Percentiles rank a stretch among this genome's conserved stretches.
phyloP scores from a whole-genome alignment of 2,797 vertebrate species.

The Protonibea diacanthus region DNA sequence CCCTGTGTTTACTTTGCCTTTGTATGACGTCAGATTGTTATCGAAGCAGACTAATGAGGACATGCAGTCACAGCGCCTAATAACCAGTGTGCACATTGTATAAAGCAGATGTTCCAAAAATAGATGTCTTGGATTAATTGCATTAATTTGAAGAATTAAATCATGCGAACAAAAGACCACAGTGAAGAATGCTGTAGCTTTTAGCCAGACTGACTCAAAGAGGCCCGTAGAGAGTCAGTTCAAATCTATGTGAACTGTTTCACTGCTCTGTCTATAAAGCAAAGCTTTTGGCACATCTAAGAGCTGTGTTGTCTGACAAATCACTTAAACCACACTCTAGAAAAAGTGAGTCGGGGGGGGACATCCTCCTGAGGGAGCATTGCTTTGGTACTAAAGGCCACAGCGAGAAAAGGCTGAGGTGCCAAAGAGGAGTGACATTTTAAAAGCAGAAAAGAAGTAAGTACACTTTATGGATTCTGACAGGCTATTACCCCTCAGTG shows the following conservation, averaged over 20 bases:
- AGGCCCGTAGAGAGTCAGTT: constrained; percentile 50
- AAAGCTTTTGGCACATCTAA: constrained; percentile 82
- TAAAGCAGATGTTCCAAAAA: constrained; percentile 68
- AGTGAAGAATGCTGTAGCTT: constrained; percentile 54
- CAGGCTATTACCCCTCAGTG: constrained; percentile 31
- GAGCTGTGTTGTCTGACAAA: constrained; percentile 74
- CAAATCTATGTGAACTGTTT: constrained; percentile 50
- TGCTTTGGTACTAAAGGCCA: constrained; percentile 49
- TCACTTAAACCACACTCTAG: constrained; percentile 64
- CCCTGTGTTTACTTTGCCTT: constrained; percentile 31
- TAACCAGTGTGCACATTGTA: constrained; percentile 53
- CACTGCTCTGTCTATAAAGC: constrained; percentile 54
- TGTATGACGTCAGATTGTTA: constrained; percentile 49
- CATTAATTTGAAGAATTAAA: constrained; percentile 69
- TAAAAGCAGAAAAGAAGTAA: constrained; percentile 60
- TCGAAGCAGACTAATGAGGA: constrained; percentile 60
- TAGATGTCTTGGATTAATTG: constrained; percentile 67
- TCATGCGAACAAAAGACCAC: constrained; percentile 66
- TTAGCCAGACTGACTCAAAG: constrained; percentile 67
- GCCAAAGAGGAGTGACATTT: constrained; percentile 61
- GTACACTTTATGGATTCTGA: constrained; percentile 55
- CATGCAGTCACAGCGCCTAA: constrained; percentile 47
- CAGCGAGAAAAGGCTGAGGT: constrained; percentile 69
- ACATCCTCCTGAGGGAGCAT: constrained; percentile 54
- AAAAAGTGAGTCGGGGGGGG: constrained; percentile 34